phyloP scores from a whole-genome alignment of 1,140 invertebrate species.

The Popillia japonica region DNA sequence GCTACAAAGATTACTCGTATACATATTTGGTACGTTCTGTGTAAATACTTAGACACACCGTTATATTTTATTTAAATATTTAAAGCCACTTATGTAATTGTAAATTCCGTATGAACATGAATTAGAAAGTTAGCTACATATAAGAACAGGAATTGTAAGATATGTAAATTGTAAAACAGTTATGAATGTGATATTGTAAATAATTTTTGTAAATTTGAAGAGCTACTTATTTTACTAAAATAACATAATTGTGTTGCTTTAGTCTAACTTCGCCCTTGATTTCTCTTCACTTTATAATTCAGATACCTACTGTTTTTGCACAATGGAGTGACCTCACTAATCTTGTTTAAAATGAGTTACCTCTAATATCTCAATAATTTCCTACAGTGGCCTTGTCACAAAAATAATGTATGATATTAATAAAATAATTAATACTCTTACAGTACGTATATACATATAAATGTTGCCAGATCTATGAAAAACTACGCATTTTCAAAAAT shows the following conservation, averaged over 20 bases:
- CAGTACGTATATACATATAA: no score
- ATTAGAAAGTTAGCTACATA: slow-evolving; percentile 37
- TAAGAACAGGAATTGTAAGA: slow-evolving; percentile 47
- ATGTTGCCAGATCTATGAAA: no score
- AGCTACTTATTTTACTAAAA: neutral
- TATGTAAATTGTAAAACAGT: slow-evolving; percentile 47
- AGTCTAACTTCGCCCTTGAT: neutral
- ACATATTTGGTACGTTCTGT: no score
- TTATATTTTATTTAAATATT: no score
- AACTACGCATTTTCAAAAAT: no score
- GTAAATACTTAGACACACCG: no score
- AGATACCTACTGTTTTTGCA: neutral
- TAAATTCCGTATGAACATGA: slow-evolving; percentile 21
- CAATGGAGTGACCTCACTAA: slow-evolving; percentile 3
- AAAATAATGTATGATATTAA: no score
- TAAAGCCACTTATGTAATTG: slow-evolving; percentile 6
- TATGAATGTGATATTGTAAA: slow-evolving; percentile 54
- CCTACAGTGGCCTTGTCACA: no score
- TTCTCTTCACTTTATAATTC: neutral
- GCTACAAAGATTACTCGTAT: no score
- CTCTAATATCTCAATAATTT: no score
- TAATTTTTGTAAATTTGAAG: slow-evolving; percentile 45
- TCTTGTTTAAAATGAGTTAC: no score
- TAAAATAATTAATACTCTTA: no score
- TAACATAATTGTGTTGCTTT: neutral